These are phyloP conservation scores for Diorhabda sublineata DNA, from an alignment of 1,140 invertebrate species.

Conservation along the genomic window DNA sequence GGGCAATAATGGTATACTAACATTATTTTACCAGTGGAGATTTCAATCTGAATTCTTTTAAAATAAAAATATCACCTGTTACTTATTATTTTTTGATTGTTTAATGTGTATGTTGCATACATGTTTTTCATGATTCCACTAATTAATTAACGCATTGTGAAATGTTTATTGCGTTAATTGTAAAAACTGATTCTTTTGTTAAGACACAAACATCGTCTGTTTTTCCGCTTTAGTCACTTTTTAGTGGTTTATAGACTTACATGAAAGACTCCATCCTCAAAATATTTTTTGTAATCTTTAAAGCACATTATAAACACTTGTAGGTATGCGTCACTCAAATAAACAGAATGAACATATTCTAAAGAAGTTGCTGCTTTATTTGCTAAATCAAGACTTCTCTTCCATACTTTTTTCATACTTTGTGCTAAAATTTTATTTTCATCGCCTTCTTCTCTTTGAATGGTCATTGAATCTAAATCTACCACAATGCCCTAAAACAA, in stretches of 20 bases:
- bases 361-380: conserved; percentile 49
- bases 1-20: no score
- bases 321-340: conserved; percentile 64
- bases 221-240: no score
- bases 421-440: conserved; percentile 61
- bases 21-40: no score
- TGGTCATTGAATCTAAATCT: conserved; percentile 57
- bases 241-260: conserved; percentile 41
- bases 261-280: conserved; percentile 54
- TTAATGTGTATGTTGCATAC: no score
- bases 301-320: conserved; percentile 62
- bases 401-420: conserved; percentile 56
- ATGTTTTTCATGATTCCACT: no score
- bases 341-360: conserved; percentile 48
- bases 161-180: no score
- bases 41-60: no score
- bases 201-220: no score
- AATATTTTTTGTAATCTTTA: conserved; percentile 57
- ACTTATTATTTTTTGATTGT: no score
- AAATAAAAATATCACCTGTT: no score
- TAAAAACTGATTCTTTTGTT: no score
- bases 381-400: conserved; percentile 41
- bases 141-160: no score
- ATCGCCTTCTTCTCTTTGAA: conserved; percentile 57
- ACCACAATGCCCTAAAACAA: conserved; percentile 58